Conservation (phyloP, 2,113 vertebrate genomes). For the Ailurus styani region DNA sequence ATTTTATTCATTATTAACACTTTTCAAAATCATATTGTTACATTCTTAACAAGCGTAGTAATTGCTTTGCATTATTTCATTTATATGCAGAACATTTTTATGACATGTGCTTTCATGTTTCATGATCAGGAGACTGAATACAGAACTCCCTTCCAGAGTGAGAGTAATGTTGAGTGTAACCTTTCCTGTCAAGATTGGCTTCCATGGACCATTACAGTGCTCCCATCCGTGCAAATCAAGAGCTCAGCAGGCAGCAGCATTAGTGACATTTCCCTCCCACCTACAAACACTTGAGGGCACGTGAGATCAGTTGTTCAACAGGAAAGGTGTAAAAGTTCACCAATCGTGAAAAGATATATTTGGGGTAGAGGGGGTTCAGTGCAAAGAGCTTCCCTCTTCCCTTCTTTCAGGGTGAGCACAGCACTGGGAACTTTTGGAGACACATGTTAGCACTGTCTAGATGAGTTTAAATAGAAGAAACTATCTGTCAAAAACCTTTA, state of each 20-base stretch:
- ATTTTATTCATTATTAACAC: conserved; percentile 64
- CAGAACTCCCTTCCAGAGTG: background rate
- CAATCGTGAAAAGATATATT: background rate
- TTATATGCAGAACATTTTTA: conserved; percentile 60
- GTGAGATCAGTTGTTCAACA: background rate
- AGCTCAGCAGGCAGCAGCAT: background rate
- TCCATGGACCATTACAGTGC: background rate
- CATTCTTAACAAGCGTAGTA: conserved; percentile 61
- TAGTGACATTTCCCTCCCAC: background rate
- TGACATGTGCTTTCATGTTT: conserved; percentile 62
- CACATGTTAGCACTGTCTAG: background rate
- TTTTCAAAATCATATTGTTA: conserved; percentile 61
- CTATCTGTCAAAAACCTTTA: background rate
- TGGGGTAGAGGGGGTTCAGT: background rate
- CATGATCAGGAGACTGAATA: background rate
- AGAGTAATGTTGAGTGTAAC: background rate
- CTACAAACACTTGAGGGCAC: background rate
- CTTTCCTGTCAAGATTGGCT: background rate
- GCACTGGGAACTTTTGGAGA: background rate
- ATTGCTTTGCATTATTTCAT: conserved; percentile 66
- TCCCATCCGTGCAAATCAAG: background rate
- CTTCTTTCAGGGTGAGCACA: background rate
- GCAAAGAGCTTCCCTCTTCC: background rate
- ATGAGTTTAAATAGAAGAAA: background rate
- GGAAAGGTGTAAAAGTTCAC: background rate